Conservation (phyloP, 2,888 invertebrate species). For the Plagodis pulveraria region DNA sequence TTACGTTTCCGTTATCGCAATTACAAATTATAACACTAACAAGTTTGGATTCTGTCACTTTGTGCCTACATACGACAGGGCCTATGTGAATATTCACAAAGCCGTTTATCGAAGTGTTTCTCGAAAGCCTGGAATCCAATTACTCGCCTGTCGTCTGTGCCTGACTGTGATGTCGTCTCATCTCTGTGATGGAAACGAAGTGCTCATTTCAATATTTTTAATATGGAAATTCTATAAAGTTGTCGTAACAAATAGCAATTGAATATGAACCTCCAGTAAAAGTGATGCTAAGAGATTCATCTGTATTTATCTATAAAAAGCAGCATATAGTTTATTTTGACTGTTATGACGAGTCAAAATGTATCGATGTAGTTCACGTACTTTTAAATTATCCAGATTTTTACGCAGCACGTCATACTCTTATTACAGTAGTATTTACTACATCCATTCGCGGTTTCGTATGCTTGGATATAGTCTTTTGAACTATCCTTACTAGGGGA, state of each 20-base stretch:
- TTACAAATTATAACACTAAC: slow-evolving; percentile 10
- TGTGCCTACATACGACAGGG: slow-evolving; percentile 1
- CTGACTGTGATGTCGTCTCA: slow-evolving; percentile 16
- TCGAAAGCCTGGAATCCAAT: slow-evolving; percentile 29
- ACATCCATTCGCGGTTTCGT: too few relatives aligned
- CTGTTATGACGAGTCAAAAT: too few relatives aligned
- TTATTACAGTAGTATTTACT: too few relatives aligned
- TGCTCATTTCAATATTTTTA: slow-evolving; percentile 6
- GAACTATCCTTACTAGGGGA: too few relatives aligned
- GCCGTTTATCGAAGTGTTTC: too few relatives aligned
- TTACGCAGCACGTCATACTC: not conserved
- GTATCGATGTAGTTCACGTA: too few relatives aligned
- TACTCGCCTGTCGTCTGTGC: slow-evolving; percentile 24
- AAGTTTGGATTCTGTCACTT: slow-evolving; percentile 8
- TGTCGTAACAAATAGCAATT: slow-evolving; percentile 2
- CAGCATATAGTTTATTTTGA: too few relatives aligned
- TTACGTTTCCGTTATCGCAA: slow-evolving; percentile 6
- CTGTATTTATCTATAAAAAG: too few relatives aligned
- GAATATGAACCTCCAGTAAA: slow-evolving; percentile 1
- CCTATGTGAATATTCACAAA: not conserved
- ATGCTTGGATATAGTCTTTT: too few relatives aligned
- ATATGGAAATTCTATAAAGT: slow-evolving; percentile 15
- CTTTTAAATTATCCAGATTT: not conserved
- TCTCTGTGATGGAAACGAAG: slow-evolving; percentile 7
- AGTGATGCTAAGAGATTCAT: not conserved